phyloP scores from a whole-genome alignment of 2,888 invertebrate genomes.

The Anarsia innoxiella region DNA sequence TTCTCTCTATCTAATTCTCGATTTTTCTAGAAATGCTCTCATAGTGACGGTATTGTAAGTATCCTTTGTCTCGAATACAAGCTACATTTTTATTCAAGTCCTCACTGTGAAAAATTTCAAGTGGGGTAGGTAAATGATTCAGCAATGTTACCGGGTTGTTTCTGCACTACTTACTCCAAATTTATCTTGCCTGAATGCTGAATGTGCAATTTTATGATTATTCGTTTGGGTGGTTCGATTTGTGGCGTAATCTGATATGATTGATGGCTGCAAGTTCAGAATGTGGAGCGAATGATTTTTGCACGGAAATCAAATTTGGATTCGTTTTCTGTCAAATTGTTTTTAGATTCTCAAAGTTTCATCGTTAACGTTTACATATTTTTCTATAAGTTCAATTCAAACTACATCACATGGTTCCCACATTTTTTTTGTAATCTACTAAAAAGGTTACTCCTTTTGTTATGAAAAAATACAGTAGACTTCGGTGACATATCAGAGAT shows the following conservation, averaged over 20 bases:
- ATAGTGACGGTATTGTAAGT: constrained; percentile 32
- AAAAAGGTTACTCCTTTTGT: constrained; percentile 61
- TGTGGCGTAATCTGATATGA: constrained; percentile 52
- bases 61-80: constrained; percentile 40
- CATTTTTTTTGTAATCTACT: constrained; percentile 44
- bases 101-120: constrained; percentile 27
- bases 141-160: constrained; percentile 39
- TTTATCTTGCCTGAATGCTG: constrained; percentile 44
- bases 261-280: constrained; percentile 46
- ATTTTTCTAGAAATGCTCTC: constrained; percentile 31
- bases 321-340: not conserved
- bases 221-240: constrained; percentile 49
- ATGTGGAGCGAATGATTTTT: constrained; percentile 44
- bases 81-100: constrained; percentile 33
- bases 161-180: constrained; percentile 47
- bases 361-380: not conserved
- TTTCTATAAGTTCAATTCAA: constrained; percentile 18
- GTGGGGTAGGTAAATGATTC: constrained; percentile 39
- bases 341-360: not conserved
- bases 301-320: too few species aligned
- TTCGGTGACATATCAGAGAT: constrained; percentile 70
- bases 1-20: constrained; percentile 27
- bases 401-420: constrained; percentile 32
- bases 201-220: constrained; percentile 57
- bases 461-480: constrained; percentile 54